Base-by-base conservation (phyloP, 2,888 invertebrate genomes). In the Pterobdella sp. region DNA sequence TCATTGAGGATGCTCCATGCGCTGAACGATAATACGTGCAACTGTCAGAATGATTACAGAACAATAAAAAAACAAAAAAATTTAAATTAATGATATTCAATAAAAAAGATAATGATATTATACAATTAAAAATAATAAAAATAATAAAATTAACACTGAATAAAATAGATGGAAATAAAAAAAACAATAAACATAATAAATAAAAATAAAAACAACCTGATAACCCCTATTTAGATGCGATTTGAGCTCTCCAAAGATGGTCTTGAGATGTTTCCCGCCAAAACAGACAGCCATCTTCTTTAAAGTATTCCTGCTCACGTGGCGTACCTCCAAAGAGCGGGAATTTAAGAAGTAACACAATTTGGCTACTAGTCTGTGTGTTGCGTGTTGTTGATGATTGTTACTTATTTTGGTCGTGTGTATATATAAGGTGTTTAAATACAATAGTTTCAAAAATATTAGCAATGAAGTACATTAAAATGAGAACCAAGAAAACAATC, bases 261-360 rank as follows among this genome's bases (percentile, higher is more conserved):
- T 86, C 7, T 88, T 87, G 75, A 97, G 86, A 83, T 93, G 93
- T 26, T 87, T 84, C 0, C 93, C 88, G 0, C 96, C 96, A 10
- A 98, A 86, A 0, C 91, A 88, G 0, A 88, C 80, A 89, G 94
- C 90, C 35, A 95, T 91, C 83, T 93, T 91, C 78, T 91, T 90
- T n/a, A 97, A 87, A n/a, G 92, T 93, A 82, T 93, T 92, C 42
- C 94, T 87, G 0, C 95, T 90, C 0, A 89, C 85, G 80, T 91
- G 88, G 63, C 96, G 87, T 1, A 95, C 91, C 79, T 92, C 92
- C 78, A 91, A 90, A 31, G 93, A 84, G 1, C 91, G 90, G 0
- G 94, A 94, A 82, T 92, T 92, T 74, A 97, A 84, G 82, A 95
- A 94, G 0, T 91, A 90, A 80, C 93, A 93, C 0, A 96, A 86